Percentiles rank a stretch among this genome's conserved stretches.
These are phyloP conservation scores for Scaptodrosophila latifasciaeformis DNA, from an alignment of 2,888 invertebrate genomes.

Conservation along the genomic window DNA sequence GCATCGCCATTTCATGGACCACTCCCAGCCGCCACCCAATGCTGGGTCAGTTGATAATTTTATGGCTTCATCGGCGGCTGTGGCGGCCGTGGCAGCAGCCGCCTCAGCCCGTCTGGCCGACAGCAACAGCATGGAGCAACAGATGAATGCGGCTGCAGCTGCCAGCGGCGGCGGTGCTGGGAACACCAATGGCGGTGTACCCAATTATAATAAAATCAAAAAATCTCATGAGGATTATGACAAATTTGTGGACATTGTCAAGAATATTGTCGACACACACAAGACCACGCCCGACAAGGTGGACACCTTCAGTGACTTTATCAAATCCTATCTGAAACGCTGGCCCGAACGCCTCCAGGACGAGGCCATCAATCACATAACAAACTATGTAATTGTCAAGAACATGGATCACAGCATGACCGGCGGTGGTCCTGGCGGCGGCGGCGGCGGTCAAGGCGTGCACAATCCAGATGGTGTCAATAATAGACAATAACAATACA, in stretches of 20 bases:
- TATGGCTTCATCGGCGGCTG: constrained; percentile 72
- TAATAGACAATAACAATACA: constrained; percentile 74
- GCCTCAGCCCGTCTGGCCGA: constrained; percentile 71
- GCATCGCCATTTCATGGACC: constrained; percentile 74
- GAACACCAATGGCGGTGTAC: constrained; percentile 66
- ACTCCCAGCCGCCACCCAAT: constrained; percentile 71
- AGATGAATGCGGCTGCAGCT: constrained; percentile 49
- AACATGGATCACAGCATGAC: constrained; percentile 73
- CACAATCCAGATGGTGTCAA: constrained; percentile 69
- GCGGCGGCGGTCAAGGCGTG: constrained; percentile 36
- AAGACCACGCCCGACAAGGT: constrained; percentile 72
- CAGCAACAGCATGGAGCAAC: constrained; percentile 71
- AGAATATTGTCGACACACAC: constrained; percentile 73
- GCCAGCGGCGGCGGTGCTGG: constrained; percentile 51
- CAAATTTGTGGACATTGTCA: constrained; percentile 73
- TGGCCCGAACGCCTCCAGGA: constrained; percentile 74
- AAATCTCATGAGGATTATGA: constrained; percentile 72
- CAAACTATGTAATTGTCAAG: constrained; percentile 73
- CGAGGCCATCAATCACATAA: constrained; percentile 73
- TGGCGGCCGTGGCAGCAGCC: constrained; percentile 69
- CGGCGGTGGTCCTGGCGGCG: constrained; percentile 52
- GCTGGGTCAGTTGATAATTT: constrained; percentile 71
- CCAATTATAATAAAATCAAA: constrained; percentile 66
- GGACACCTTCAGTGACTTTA: constrained; percentile 72
- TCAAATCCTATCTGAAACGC: constrained; percentile 72